Conservation (phyloP, 2,888 invertebrate species). For the Sycophila texana region DNA sequence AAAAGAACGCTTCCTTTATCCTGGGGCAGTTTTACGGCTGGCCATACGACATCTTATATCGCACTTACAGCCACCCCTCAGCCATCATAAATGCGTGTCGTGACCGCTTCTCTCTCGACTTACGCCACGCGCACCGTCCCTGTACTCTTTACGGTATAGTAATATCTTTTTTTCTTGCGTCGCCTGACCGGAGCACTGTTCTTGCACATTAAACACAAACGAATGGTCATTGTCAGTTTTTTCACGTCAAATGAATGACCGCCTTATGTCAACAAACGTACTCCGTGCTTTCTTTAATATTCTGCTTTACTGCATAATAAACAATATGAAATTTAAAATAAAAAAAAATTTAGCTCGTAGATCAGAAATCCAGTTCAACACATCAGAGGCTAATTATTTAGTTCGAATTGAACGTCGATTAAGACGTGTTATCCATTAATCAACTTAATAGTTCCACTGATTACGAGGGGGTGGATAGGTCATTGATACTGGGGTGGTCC, state of each 20-base stretch:
- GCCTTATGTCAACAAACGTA: too few species aligned
- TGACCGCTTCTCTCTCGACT: slow-evolving; percentile 42
- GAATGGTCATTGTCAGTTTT: slow-evolving; percentile 4
- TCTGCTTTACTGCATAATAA: too few species aligned
- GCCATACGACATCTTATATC: slow-evolving; percentile 64
- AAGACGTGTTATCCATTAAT: too few species aligned
- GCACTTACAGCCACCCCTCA: slow-evolving; percentile 62
- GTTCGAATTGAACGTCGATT: too few species aligned
- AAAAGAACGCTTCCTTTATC: slow-evolving; percentile 57
- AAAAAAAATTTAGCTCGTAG: too few species aligned
- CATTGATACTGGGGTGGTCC: neutral
- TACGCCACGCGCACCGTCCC: slow-evolving; percentile 5
- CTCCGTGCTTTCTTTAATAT: too few species aligned
- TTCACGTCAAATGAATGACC: slow-evolving; percentile 7
- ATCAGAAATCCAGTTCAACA: too few species aligned
- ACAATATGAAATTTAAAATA: too few species aligned
- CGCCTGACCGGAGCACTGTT: slow-evolving; percentile 8
- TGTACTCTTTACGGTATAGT: slow-evolving; percentile 38
- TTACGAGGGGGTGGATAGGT: too few species aligned
- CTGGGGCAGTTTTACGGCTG: slow-evolving; percentile 62
- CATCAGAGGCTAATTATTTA: too few species aligned
- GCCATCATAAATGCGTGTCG: slow-evolving; percentile 62
- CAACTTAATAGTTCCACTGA: too few species aligned
- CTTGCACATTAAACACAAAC: slow-evolving; percentile 32
- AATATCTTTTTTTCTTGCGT: slow-evolving; percentile 30